These are phyloP conservation scores for Nasonia vitripennis DNA, from an alignment of 1,140 invertebrate species.

Conservation along the genomic window DNA sequence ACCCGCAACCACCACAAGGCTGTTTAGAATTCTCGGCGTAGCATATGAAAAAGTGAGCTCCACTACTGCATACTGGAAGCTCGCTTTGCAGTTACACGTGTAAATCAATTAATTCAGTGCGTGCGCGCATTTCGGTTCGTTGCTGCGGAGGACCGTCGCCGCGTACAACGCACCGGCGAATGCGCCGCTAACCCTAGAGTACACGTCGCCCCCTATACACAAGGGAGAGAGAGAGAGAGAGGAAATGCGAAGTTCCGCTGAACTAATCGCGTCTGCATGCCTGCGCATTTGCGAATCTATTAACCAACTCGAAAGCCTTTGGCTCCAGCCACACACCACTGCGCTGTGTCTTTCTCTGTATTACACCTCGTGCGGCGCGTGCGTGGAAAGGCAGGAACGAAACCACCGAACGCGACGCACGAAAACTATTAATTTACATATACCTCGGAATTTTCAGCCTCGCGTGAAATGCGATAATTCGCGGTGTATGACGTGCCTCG, in stretches of 20 bases:
- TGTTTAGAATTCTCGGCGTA: no score
- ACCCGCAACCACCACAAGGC: no score
- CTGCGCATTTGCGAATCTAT: conserved; percentile 37
- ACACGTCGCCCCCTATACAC: neutral
- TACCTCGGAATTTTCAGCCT: neutral
- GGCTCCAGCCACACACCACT: neutral
- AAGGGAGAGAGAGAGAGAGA: neutral
- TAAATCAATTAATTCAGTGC: conserved; percentile 14
- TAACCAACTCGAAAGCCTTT: conserved; percentile 4
- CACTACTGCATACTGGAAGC: no score
- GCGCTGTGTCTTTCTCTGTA: no score
- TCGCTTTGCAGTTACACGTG: neutral
- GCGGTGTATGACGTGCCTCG: no score
- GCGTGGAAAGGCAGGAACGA: no score
- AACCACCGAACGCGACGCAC: neutral
- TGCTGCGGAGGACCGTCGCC: neutral
- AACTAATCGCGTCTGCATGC: conserved; percentile 29
- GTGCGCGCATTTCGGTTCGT: neutral
- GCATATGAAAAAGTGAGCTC: no score
- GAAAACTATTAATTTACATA: neutral
- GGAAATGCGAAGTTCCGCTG: neutral
- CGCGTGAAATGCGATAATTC: no score
- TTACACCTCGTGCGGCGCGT: no score
- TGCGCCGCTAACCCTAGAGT: neutral
- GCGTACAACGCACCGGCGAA: neutral